Conservation (phyloP, 2,113 vertebrate species). For the Dascyllus trimaculatus region DNA sequence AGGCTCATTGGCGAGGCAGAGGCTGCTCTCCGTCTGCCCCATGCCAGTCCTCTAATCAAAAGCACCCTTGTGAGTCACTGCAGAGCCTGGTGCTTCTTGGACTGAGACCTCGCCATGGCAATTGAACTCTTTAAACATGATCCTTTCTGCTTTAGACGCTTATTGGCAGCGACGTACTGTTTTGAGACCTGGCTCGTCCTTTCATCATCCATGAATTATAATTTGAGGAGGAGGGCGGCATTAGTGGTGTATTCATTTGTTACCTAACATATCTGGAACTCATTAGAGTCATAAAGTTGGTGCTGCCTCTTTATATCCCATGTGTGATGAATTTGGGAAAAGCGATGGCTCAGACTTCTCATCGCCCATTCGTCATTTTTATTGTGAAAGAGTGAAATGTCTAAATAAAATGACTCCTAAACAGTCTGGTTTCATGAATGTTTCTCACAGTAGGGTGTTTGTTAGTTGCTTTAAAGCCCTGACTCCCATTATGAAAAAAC, state of each 20-base stretch:
- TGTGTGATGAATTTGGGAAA: not conserved
- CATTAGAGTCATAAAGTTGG: not conserved
- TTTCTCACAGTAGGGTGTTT: not conserved
- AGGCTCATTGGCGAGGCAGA: slow-evolving; percentile 59
- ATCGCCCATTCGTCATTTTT: not conserved
- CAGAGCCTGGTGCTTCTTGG: slow-evolving; percentile 33
- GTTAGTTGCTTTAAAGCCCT: not conserved
- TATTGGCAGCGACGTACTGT: not conserved
- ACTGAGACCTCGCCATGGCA: slow-evolving; percentile 30
- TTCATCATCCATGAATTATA: slow-evolving; percentile 16
- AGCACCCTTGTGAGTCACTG: slow-evolving; percentile 63
- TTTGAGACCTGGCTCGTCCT: slow-evolving; percentile 8
- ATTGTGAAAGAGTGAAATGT: not conserved
- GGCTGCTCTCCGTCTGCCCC: slow-evolving; percentile 39
- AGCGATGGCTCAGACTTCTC: not conserved
- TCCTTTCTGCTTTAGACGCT: slow-evolving; percentile 3
- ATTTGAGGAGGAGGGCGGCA: slow-evolving; percentile 10
- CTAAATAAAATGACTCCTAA: not conserved
- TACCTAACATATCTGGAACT: slow-evolving; percentile 7
- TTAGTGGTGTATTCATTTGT: slow-evolving; percentile 22
- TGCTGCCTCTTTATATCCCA: not conserved
- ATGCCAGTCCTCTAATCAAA: slow-evolving; percentile 67
- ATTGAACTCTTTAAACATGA: slow-evolving; percentile 43
- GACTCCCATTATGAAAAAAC: not conserved
- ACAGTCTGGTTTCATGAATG: not conserved